A percentile compares a stretch with the other conserved stretches of the same genome.
Conservation (phyloP, 2,888 invertebrate species). For the Troides aeacus region DNA sequence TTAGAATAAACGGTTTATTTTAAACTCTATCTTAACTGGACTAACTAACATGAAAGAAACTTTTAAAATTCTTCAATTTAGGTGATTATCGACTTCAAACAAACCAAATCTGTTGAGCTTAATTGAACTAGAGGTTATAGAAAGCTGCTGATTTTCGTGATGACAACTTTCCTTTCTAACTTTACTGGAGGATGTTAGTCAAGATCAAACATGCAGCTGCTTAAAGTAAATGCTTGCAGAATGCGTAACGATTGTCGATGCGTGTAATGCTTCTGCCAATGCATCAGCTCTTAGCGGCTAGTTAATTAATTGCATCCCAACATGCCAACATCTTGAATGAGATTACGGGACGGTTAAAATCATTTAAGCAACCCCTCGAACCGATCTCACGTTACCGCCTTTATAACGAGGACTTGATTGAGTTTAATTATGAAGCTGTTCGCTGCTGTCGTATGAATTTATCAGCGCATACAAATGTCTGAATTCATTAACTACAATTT, state of each 20-base stretch:
- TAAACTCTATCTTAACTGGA: no score
- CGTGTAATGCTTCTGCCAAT: constrained; percentile 45
- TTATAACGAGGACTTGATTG: not conserved
- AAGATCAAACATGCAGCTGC: constrained; percentile 14
- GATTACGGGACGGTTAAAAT: constrained; percentile 17
- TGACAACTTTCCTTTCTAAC: constrained; percentile 2
- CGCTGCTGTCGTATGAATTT: not conserved
- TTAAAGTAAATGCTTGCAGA: constrained; percentile 27
- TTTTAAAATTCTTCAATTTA: no score
- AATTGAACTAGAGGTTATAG: no score
- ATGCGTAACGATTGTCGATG: constrained; percentile 47
- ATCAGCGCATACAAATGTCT: no score
- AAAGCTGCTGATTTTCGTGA: not conserved
- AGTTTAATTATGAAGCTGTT: not conserved
- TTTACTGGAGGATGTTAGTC: not conserved
- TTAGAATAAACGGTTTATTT: no score
- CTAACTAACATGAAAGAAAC: no score
- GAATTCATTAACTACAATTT: no score
- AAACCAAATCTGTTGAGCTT: no score
- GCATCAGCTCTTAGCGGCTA: constrained; percentile 29
- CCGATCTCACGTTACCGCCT: constrained; percentile 7
- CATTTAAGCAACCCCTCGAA: constrained; percentile 9
- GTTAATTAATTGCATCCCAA: constrained; percentile 45
- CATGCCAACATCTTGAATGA: constrained; percentile 38
- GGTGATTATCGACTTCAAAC: no score